Conservation (phyloP, 2,888 invertebrate genomes). For the Oscheius sp. region DNA sequence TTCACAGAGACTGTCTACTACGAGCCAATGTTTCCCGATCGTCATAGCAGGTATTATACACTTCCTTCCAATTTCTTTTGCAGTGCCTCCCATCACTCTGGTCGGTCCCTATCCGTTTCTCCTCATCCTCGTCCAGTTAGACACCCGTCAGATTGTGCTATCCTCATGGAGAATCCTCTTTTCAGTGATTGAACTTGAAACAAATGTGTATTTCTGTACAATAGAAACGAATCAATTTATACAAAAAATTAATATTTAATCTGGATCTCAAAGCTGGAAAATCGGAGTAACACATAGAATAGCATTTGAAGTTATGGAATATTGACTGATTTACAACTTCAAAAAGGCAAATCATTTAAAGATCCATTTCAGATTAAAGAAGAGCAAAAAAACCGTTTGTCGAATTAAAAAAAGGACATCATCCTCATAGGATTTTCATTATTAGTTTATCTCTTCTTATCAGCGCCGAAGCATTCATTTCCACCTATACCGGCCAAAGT, state of each 20-base stretch:
- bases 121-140: slow-evolving; percentile 42
- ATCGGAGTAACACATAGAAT: no score
- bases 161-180: slow-evolving; percentile 54
- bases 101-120: slow-evolving; percentile 27
- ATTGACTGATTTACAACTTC: no score
- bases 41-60: slow-evolving; percentile 40
- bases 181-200: slow-evolving; percentile 53
- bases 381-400: no score
- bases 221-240: no score
- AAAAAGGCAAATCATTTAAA: no score
- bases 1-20: slow-evolving; percentile 65
- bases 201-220: no score
- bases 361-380: no score
- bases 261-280: no score
- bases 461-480: slow-evolving; percentile 27
- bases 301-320: no score
- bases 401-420: slow-evolving; percentile 1
- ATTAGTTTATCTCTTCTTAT: slow-evolving; percentile 15
- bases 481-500: slow-evolving; percentile 28
- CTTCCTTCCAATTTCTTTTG: neutral
- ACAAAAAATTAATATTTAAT: no score
- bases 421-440: neutral
- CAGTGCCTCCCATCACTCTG: slow-evolving; percentile 45
- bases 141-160: slow-evolving; percentile 50
- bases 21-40: slow-evolving; percentile 53